A percentile compares a stretch with the other conserved stretches of the same genome.
Conservation (phyloP, 2,888 invertebrate genomes). For the Diaperis boleti region DNA sequence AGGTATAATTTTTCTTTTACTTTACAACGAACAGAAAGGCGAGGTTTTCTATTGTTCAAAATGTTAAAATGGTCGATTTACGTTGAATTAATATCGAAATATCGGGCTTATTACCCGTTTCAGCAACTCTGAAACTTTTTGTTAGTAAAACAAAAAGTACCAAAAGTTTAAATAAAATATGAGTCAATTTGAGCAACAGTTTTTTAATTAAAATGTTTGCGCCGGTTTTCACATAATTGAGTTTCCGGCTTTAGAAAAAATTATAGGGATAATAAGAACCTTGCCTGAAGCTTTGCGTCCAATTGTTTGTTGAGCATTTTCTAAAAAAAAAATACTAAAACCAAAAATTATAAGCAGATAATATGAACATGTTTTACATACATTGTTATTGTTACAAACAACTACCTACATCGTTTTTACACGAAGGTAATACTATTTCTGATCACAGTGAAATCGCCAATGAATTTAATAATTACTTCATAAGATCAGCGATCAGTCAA, state of each 20-base stretch:
- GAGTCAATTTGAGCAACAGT: not conserved
- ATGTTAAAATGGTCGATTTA: constrained; percentile 14
- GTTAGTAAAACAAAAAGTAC: not conserved
- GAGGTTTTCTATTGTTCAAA: constrained; percentile 20
- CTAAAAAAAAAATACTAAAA: too few species aligned
- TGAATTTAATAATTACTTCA: too few species aligned
- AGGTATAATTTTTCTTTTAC: constrained; percentile 33
- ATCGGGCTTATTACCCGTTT: not conserved
- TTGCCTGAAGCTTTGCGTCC: too few species aligned
- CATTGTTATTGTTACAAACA: too few species aligned
- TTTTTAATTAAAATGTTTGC: constrained; percentile 12
- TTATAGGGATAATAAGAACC: too few species aligned
- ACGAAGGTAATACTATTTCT: too few species aligned
- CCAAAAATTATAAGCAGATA: too few species aligned
- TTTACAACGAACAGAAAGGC: constrained; percentile 15
- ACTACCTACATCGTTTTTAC: too few species aligned
- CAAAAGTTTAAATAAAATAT: not conserved
- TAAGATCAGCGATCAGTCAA: too few species aligned
- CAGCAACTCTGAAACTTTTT: not conserved
- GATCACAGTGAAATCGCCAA: too few species aligned
- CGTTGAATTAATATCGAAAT: constrained; percentile 11
- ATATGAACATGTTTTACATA: too few species aligned
- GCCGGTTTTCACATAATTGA: constrained; percentile 3
- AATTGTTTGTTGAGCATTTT: too few species aligned
- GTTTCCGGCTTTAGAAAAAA: constrained; percentile 6